Evolutionary conservation across 1,140 invertebrate genomes (phyloP).

Genomic region (Anastrepha ludens): DNA sequence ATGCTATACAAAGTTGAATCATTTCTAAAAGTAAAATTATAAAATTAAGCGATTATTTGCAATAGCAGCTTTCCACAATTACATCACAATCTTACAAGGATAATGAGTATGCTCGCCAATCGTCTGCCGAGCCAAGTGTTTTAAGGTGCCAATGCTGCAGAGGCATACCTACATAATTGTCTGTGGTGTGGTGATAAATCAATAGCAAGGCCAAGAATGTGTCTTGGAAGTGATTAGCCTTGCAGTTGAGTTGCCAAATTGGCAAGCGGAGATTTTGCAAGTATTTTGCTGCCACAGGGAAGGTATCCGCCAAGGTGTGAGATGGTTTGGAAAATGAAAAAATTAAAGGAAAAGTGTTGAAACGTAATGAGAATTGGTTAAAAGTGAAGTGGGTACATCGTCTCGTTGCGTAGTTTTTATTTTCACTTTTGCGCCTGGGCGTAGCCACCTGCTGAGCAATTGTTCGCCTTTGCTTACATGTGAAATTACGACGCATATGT

Average conservation of each 20-base stretch:
- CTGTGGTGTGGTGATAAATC: conserved; percentile 33
- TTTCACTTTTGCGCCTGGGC: conserved; percentile 10
- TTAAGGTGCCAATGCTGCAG: not conserved
- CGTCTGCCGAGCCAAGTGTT: not conserved
- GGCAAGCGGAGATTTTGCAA: not conserved
- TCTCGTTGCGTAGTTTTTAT: not conserved
- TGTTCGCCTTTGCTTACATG: not conserved
- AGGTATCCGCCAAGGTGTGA: not conserved
- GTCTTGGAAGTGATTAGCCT: not conserved
- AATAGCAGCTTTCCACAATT: not conserved
- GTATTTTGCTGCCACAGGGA: not conserved
- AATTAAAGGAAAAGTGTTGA: not conserved
- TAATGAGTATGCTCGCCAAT: not conserved
- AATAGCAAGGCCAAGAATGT: conserved; percentile 32
- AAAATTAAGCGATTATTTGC: no score
- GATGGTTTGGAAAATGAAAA: not conserved
- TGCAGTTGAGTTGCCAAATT: conserved; percentile 33
- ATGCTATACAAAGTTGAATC: not conserved
- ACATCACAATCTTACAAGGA: not conserved
- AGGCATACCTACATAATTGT: not conserved
- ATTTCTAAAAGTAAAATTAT: not conserved
- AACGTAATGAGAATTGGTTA: not conserved
- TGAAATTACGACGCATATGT: conserved; percentile 4
- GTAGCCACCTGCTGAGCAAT: conserved; percentile 42
- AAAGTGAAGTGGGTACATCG: not conserved